These are phyloP conservation scores for Stegastes partitus DNA, from an alignment of 2,113 vertebrate species.

Conservation along the genomic window DNA sequence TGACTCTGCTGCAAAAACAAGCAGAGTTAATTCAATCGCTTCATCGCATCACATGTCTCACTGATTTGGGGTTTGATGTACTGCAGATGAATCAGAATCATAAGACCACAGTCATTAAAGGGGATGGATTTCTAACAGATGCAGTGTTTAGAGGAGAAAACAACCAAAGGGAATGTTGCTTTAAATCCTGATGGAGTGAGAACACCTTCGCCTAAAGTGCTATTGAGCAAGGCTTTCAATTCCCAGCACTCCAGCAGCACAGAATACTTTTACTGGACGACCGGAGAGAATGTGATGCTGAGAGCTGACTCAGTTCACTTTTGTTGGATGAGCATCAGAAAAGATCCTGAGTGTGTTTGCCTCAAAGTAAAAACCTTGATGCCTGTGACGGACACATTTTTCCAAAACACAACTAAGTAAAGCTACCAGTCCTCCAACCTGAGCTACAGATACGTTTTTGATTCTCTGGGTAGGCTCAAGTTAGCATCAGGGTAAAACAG, in stretches of 20 bases:
- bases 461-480: not conserved
- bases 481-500: not conserved
- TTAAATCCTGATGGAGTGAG: constrained; percentile 11
- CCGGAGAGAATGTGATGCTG: constrained; percentile 1
- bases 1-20: constrained; percentile 39
- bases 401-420: constrained; percentile 10
- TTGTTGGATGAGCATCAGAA: constrained; percentile 14
- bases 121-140: constrained; percentile 4
- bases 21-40: constrained; percentile 53
- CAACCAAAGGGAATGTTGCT: constrained; percentile 15
- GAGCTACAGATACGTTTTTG: not conserved
- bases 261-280: not conserved
- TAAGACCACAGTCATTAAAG: constrained; percentile 45
- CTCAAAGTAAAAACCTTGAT: not conserved
- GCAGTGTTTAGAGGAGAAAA: constrained; percentile 11
- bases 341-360: constrained; percentile 26
- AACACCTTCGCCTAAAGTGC: constrained; percentile 28
- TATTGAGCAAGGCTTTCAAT: constrained; percentile 23
- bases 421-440: not conserved
- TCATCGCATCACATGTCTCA: constrained; percentile 62
- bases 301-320: not conserved
- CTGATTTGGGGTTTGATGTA: constrained; percentile 45
- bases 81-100: constrained; percentile 62
- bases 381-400: too few relatives aligned
- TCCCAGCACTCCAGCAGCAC: not conserved